Evolutionary conservation across 1,140 invertebrate species (phyloP).

Genomic region (Paralvinella palmiformis): DNA sequence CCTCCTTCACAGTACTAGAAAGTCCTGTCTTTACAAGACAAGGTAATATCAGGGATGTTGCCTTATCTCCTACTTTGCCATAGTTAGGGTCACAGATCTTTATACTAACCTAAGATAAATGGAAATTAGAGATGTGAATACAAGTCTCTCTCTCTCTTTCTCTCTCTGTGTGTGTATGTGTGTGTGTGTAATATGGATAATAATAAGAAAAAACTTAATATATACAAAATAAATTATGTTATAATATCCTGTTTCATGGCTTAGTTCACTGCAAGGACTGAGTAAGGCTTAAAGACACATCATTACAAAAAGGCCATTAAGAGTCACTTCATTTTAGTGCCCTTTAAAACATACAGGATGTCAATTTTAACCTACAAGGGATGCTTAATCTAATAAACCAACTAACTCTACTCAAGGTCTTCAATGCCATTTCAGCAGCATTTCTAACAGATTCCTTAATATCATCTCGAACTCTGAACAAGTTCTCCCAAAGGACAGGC

Average conservation of each 20-base stretch:
- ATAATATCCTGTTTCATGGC: too few relatives aligned
- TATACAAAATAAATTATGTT: too few relatives aligned
- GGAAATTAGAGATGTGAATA: neutral
- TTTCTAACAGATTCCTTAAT: slow-evolving; percentile 73
- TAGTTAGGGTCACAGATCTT: slow-evolving; percentile 67
- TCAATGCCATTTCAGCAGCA: slow-evolving; percentile 70
- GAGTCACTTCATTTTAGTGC: too few relatives aligned
- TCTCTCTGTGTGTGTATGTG: too few relatives aligned
- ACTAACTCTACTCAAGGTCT: slow-evolving; percentile 70
- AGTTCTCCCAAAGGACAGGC: slow-evolving; percentile 69
- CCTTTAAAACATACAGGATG: too few relatives aligned
- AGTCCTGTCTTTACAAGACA: slow-evolving; percentile 74
- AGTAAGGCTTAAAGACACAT: too few relatives aligned
- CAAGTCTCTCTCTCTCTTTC: too few relatives aligned
- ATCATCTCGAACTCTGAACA: slow-evolving; percentile 88
- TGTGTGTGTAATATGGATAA: too few relatives aligned
- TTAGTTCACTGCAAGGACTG: too few relatives aligned
- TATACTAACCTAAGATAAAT: slow-evolving; percentile 62
- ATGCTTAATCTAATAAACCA: neutral
- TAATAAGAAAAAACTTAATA: too few relatives aligned
- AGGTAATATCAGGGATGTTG: slow-evolving; percentile 71
- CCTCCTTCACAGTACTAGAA: slow-evolving; percentile 67
- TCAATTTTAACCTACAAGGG: too few relatives aligned
- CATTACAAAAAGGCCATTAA: too few relatives aligned
- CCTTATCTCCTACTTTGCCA: slow-evolving; percentile 70